Base-by-base conservation (phyloP, 2,888 invertebrate genomes). In the Lasioglossum pauxillum region DNA sequence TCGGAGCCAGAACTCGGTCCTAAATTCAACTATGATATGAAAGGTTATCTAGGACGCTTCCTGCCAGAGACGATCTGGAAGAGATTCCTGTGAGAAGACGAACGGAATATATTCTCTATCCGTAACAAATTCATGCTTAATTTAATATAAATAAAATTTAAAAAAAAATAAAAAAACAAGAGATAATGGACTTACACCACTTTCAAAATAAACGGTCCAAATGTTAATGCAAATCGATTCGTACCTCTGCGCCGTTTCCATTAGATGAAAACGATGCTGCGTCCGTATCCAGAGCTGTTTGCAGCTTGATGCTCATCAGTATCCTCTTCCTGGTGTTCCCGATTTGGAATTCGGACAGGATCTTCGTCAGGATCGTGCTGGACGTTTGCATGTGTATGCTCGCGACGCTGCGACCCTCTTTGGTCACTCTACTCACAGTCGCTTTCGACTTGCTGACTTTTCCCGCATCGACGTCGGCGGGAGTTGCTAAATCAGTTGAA, bases 381-480 rank as follows among this genome's bases (percentile, higher is more conserved):
- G 85, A 87, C 75, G 90, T 90, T 76, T 89, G 90, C 78, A 85
- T 80, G 31, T 86, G 69, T n/a, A 90, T 60, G 81, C 80, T 90
- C 67, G 89, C 84, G 67, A 49, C 41, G 49, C 71, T 79, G 14
- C 75, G 75, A 5, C 64, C 71, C 0, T 75, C 80, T 12, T 80
- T 69, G 53, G 78, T 49, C 35, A 84, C 77, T 27, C 12, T 35
- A 23, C 38, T 0, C 16, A 23, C 14, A 64, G 23, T 14, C 23
- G 16, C 49, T 27, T 16, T 57, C 5, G 44, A 38, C 23, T 23
- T 38, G 38, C 23, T 12, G 67, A 35, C 31, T 16, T 2, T 27
- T 64, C 0, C 8, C 19, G 4, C 23, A 5, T 35, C 67, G 1
- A 12, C 38, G 0, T 0, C 31, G 14, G 5, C 31, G 5, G 31